phyloP scores from a whole-genome alignment of 2,888 invertebrate genomes.

The Timema podura region DNA sequence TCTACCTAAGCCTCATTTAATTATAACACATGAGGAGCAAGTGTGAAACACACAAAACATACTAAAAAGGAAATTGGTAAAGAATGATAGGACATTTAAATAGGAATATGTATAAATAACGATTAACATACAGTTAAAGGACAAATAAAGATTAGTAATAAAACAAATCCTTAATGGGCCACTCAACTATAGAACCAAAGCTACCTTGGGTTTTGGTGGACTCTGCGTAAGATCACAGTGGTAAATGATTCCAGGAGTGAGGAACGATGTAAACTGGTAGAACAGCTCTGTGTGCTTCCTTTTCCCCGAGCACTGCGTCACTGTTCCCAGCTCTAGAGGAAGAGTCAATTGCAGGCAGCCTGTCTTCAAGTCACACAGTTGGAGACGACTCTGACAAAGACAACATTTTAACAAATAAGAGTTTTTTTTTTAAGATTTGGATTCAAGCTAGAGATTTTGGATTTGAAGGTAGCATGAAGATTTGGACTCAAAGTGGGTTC shows the following conservation, averaged over 20 bases:
- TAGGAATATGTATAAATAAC: no score
- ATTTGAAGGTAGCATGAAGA: no score
- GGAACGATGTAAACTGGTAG: constrained; percentile 90
- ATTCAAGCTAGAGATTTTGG: constrained; percentile 10
- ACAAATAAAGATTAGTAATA: no score
- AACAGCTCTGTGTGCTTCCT: constrained; percentile 85
- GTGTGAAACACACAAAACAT: no score
- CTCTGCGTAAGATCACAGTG: constrained; percentile 72
- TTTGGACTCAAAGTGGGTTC: no score
- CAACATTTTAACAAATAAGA: constrained; percentile 30
- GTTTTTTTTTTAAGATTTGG: neutral
- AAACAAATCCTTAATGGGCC: no score
- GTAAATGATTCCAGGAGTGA: constrained; percentile 85
- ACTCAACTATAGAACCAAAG: no score
- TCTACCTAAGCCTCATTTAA: no score
- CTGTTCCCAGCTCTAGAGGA: constrained; percentile 80
- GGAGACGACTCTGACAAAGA: constrained; percentile 67
- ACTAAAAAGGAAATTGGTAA: no score
- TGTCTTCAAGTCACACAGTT: constrained; percentile 68
- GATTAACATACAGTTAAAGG: no score
- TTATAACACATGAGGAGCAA: no score
- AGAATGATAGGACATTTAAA: no score
- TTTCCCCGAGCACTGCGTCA: constrained; percentile 80
- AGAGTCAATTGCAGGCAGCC: constrained; percentile 72
- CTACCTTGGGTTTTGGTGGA: constrained; percentile 56